Base-by-base conservation (phyloP, 2,888 invertebrate genomes). In the Esperia sulphurella region DNA sequence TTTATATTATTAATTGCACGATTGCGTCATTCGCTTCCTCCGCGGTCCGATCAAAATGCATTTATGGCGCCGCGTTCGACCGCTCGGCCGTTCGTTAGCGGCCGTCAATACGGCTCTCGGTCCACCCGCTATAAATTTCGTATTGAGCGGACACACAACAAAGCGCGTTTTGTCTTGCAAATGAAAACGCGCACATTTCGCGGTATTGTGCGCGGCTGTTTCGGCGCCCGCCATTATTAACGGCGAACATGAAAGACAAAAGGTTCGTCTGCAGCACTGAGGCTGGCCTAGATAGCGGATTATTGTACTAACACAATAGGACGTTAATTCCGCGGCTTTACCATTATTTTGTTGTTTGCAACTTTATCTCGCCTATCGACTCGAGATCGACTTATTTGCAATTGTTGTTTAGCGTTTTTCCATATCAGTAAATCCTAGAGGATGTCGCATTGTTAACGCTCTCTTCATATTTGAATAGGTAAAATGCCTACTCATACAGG, bases 101-200 rank as follows among this genome's bases (percentile, higher is more conserved):
- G 68, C 75, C 84, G 84, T 87, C 88, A 88, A 86, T 85, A 80
- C 78, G 77, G 78, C 79, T 78, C 78, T 75, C 79, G 74, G 84
- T 83, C 85, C 86, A 75, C 77, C 78, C 79, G 85, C 88, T 86
- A 88, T 88, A 88, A 88, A 89, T 88, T 86, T 81, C 79, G 86
- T 86, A 88, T 89, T 85, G 87, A 87, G 77, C 88, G 88, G 86
- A 83, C 88, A 83, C 78, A 88, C 84, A 88, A 89, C 88, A 89
- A 89, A 86, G 88, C 87, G 74, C 83, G 89, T 89, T 89, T 89
- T 89, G 88, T 89, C 88, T 89, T 89, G 88, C 88, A 89, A 89
- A 89, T 89, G 88, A 89, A 89, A 89, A 88, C 87, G 88, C 88
- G 87, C 87, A 86, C 87, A 89, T 88, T 89, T 88, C 86, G 88